phyloP scores from a whole-genome alignment of 2,888 invertebrate genomes.

The Pyrgus malvae region DNA sequence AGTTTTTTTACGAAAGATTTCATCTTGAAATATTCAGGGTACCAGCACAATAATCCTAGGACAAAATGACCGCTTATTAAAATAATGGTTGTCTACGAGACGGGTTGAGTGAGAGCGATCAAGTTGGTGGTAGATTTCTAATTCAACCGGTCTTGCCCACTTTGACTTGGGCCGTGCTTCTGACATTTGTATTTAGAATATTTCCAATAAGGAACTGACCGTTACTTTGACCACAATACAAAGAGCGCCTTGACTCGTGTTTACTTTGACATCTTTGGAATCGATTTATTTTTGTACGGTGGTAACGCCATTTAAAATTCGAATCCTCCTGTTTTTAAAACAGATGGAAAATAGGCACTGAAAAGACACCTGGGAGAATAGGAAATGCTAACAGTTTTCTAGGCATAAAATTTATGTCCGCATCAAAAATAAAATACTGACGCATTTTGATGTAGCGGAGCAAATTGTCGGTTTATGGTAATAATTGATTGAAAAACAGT shows the following conservation, averaged over 20 bases:
- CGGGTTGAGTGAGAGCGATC: conserved; percentile 41
- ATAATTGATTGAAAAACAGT: too few relatives aligned
- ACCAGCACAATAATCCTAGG: conserved; percentile 54
- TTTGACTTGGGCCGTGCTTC: conserved; percentile 3
- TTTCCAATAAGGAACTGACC: conserved; percentile 6
- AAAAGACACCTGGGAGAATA: neutral
- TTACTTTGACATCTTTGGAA: too few relatives aligned
- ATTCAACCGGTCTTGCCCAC: conserved; percentile 33
- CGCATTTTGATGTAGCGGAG: too few relatives aligned
- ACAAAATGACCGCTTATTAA: conserved; percentile 69
- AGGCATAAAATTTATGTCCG: too few relatives aligned
- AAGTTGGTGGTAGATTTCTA: conserved; percentile 55
- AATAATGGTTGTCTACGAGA: conserved; percentile 54
- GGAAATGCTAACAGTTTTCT: neutral
- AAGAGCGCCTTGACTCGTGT: too few relatives aligned
- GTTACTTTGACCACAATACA: neutral
- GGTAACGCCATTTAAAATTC: neutral
- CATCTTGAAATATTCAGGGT: conserved; percentile 41
- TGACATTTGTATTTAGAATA: conserved; percentile 11
- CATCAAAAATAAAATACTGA: too few relatives aligned
- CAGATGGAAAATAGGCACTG: neutral
- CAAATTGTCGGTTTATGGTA: too few relatives aligned
- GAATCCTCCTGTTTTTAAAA: neutral
- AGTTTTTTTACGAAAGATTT: conserved; percentile 29
- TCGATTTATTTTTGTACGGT: neutral